phyloP scores from a whole-genome alignment of 2,797 vertebrate species.

The Anniella stebbinsi region DNA sequence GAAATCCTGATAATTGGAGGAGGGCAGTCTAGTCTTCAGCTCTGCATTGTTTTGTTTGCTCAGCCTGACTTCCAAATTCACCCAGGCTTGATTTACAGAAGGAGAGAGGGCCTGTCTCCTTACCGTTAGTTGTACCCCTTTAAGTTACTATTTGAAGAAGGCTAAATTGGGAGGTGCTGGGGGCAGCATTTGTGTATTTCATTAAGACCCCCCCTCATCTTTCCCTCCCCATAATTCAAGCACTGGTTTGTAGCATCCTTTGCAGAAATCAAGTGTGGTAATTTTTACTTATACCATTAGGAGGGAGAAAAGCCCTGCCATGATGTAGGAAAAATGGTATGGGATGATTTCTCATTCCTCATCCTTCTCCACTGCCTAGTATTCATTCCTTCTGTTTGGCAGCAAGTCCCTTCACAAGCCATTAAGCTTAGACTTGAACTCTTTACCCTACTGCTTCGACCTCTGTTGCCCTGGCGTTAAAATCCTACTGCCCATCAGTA shows the following conservation, averaged over 20 bases:
- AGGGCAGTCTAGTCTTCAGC: background rate
- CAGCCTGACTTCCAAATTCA: background rate
- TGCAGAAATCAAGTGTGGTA: background rate
- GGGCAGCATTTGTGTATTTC: background rate
- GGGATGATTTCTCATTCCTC: conserved; percentile 49
- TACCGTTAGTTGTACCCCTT: background rate
- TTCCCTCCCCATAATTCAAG: background rate
- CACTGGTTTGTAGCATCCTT: background rate
- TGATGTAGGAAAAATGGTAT: conserved; percentile 30
- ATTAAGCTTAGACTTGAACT: conserved; percentile 87
- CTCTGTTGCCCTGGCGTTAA: conserved; percentile 78
- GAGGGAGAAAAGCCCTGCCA: background rate
- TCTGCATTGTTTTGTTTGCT: background rate
- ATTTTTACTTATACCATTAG: conserved; percentile 9
- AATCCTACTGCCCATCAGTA: conserved; percentile 81
- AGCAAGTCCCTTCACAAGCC: conserved; percentile 74
- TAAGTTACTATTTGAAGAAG: background rate
- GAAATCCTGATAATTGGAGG: no score
- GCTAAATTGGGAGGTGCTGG: no score
- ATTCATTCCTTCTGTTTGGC: conserved; percentile 68
- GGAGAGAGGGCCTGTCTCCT: background rate
- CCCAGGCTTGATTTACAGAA: background rate
- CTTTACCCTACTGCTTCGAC: conserved; percentile 81
- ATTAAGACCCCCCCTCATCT: background rate
- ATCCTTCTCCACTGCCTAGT: conserved; percentile 53